Evolutionary conservation across 92 coral and sea anemone genomes (phyloP), one percentile per base, ranked within the genome.

Genomic region (Isaurus tuberculatus): DNA sequence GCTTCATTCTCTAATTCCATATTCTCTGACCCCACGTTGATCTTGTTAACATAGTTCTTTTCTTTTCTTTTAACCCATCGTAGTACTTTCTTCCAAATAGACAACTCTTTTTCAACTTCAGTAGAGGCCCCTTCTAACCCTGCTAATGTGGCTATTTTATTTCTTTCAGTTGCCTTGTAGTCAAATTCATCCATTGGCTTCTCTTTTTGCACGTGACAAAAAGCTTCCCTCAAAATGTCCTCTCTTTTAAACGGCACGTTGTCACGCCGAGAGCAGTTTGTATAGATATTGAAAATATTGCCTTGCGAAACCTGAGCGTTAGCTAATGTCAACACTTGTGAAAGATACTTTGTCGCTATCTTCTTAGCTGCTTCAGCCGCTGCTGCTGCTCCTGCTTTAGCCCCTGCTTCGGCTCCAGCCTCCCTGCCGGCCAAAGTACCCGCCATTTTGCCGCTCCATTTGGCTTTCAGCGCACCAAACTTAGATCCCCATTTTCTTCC

Each of bases 181-280:
- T 58, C 70, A 33, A 0, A 8, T 5, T 33, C 22, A 4, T 74
- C 43, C 17, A n/a, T 2, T 4, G 27, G 13, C 14, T 60, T 37
- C 15, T 77, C 70, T 31, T 10, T 58, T 20, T 55, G 33, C 15
- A 77, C 69, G 3, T 77, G 57, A 31, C 82, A 77, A 32, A 77
- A 77, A 36, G 82, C 82, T 10, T 77, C 82, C 32, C 82, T 77
- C 23, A 77, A 11, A 33, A 77, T 77, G 36, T 77, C 82, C 7
- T 77, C 82, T 77, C 82, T 67, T 77, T 58, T 60, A 57, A 67
- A 32, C 13, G 33, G 23, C 2, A 77, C 36, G 16, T 33, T 58
- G 28, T 29, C 70, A 16, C 70, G 82, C 51, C 70, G 70, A 77
- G 82, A 20, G n/a, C 82, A 77, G 68, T 77, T 77, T 16, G 69